Evolutionary conservation across 2,113 vertebrate species (phyloP).

Genomic region (Triplophysa siluroides): DNA sequence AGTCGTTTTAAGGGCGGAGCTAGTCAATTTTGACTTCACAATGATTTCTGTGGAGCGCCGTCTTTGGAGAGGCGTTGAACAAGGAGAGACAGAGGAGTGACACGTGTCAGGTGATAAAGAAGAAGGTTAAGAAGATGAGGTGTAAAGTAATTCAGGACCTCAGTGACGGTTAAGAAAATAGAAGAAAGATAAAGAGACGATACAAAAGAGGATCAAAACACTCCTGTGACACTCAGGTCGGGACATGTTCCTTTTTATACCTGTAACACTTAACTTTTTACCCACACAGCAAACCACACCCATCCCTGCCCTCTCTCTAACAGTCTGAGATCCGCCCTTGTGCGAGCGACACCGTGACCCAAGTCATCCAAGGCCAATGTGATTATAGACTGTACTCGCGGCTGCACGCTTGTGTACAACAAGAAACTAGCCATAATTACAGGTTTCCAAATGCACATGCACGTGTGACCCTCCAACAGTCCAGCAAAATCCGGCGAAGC

Average conservation of each 20-base stretch:
- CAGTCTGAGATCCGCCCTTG: constrained; percentile 13
- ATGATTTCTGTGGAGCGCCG: neutral
- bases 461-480: neutral
- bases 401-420: neutral
- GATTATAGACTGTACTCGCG: constrained; percentile 40
- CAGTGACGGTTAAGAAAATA: neutral
- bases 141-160: neutral
- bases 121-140: neutral
- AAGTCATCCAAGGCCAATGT: constrained; percentile 34
- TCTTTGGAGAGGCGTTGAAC: neutral
- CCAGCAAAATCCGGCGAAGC: constrained; percentile 21
- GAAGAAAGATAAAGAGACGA: constrained; percentile 34
- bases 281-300: constrained; percentile 28
- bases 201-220: constrained; percentile 19
- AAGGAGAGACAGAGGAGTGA: neutral
- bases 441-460: neutral
- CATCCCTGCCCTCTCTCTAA: constrained; percentile 3
- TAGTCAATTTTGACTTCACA: neutral
- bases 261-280: neutral
- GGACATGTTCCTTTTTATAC: neutral
- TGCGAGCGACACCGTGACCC: constrained; percentile 20
- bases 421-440: constrained; percentile 45
- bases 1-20: too few relatives aligned
- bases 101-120: neutral
- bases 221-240: constrained; percentile 41